Evolutionary conservation across 2,113 vertebrate genomes (phyloP).

Genomic region (Pteruthius melanotis): DNA sequence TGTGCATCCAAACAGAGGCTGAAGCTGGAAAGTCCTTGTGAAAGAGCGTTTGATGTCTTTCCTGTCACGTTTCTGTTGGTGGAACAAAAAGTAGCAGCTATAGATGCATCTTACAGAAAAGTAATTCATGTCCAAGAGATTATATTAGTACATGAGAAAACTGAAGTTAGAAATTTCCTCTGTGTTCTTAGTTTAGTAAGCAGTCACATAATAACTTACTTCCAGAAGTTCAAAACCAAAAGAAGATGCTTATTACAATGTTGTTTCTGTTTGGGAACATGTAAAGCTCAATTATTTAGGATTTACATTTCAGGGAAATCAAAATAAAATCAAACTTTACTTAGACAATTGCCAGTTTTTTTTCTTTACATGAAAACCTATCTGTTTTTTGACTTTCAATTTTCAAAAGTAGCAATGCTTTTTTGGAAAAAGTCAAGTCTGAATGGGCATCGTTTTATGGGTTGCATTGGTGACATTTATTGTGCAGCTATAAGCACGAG

Average conservation of each 20-base stretch:
- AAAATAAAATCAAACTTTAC: conserved; percentile 36
- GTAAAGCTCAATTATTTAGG: conserved; percentile 19
- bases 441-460: conserved; percentile 7
- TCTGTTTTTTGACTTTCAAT: not conserved
- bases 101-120: not conserved
- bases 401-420: conserved; percentile 2
- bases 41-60: not conserved
- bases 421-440: not conserved
- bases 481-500: not conserved
- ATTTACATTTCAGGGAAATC: conserved; percentile 12
- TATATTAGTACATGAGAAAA: not conserved
- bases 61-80: not conserved
- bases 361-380: not conserved
- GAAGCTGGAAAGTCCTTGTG: not conserved
- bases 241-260: not conserved
- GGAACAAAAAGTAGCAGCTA: not conserved
- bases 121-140: not conserved
- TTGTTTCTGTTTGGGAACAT: not conserved
- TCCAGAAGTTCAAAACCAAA: not conserved
- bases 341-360: not conserved
- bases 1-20: not conserved
- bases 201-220: not conserved
- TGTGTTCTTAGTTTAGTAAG: not conserved
- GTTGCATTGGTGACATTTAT: not conserved
- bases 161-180: not conserved